Percentiles rank a stretch among this genome's conserved stretches.
phyloP scores from a whole-genome alignment of 37 sponge, comb jelly and placozoan genomes.

The Spongia lamella region DNA sequence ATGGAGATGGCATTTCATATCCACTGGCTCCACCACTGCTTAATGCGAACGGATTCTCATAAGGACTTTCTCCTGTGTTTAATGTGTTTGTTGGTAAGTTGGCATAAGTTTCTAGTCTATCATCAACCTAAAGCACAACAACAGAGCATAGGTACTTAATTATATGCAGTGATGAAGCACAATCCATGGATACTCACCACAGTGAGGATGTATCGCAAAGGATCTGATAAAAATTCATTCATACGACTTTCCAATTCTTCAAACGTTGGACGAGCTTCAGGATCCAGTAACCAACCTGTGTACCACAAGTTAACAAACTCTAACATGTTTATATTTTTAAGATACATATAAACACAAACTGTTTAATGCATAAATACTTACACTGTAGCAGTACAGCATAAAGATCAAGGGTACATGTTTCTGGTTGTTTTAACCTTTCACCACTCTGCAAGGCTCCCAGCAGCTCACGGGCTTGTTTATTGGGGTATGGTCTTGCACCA shows the following conservation, averaged over 20 bases:
- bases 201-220: conserved; percentile 47
- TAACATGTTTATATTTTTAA: not conserved
- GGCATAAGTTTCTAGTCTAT: conserved; percentile 5
- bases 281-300: conserved; percentile 76
- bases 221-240: conserved; percentile 46
- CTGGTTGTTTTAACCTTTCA: conserved; percentile 64
- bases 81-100: conserved; percentile 28
- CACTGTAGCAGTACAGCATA: conserved; percentile 70
- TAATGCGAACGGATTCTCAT: conserved; percentile 34
- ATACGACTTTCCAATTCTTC: conserved; percentile 29
- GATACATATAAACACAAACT: not conserved
- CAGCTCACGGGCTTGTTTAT: conserved; percentile 48
- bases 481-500: conserved; percentile 64
- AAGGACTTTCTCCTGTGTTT: conserved; percentile 9
- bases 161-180: too few species aligned
- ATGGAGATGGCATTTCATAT: too few species aligned
- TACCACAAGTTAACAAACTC: not conserved
- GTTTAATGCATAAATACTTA: conserved; percentile 10
- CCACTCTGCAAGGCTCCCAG: conserved; percentile 52
- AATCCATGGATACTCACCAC: too few species aligned
- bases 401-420: conserved; percentile 62
- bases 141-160: not conserved
- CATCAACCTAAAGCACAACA: not conserved
- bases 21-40: too few species aligned
- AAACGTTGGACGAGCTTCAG: conserved; percentile 68